Conservation (phyloP, 2,113 vertebrate genomes). For the Larimichthys crocea region DNA sequence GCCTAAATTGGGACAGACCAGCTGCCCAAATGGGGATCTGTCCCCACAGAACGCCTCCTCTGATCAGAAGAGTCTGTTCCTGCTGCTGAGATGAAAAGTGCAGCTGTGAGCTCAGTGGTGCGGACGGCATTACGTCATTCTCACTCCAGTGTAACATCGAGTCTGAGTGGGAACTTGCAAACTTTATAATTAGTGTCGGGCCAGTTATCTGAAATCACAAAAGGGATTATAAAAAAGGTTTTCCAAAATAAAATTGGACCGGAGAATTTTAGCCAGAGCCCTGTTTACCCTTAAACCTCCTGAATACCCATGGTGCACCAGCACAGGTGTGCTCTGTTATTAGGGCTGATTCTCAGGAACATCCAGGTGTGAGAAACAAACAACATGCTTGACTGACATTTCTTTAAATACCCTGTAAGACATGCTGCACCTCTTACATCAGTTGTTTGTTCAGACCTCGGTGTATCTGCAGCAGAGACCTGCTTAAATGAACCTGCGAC, state of each 20-base stretch:
- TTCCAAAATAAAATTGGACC: slow-evolving; percentile 35
- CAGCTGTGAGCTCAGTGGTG: slow-evolving; percentile 34
- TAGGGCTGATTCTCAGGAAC: slow-evolving; percentile 22
- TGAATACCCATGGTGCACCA: neutral
- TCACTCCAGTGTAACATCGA: neutral
- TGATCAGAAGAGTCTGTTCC: slow-evolving; percentile 38
- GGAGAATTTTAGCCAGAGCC: neutral
- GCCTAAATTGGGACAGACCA: slow-evolving; percentile 26
- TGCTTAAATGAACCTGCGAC: neutral
- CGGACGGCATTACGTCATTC: slow-evolving; percentile 35
- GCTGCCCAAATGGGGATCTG: neutral
- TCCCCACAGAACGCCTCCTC: slow-evolving; percentile 20
- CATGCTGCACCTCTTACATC: neutral
- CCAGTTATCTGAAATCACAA: slow-evolving; percentile 39
- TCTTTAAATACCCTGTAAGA: neutral
- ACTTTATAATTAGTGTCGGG: slow-evolving; percentile 55
- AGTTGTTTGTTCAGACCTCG: neutral
- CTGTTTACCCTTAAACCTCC: neutral
- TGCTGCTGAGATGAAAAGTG: slow-evolving; percentile 44
- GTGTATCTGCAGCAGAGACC: neutral
- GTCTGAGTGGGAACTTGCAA: slow-evolving; percentile 30
- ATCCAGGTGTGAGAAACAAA: neutral
- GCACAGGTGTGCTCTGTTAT: neutral
- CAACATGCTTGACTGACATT: neutral
- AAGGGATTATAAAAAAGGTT: neutral